Base-by-base conservation (phyloP, 2,888 invertebrate genomes). In the Drosophila flavopinicola region DNA sequence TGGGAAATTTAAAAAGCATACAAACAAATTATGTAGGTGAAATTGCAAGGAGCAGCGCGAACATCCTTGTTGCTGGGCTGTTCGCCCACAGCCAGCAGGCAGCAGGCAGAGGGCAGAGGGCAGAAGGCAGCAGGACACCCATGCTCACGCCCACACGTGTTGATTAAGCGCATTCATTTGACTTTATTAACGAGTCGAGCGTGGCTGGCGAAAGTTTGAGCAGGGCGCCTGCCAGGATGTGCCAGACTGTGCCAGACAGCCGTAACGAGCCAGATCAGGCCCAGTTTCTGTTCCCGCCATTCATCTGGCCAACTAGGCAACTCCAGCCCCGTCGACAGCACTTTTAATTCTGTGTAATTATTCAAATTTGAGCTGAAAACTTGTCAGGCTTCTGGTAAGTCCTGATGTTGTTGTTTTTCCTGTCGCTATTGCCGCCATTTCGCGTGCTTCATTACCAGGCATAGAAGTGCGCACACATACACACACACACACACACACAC, bases 141-240 rank as follows among this genome's bases (percentile, higher is more conserved):
- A 23, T 38, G 15, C 3, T 20, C 23, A 41, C 58, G 42, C 65
- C 58, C 73, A 66, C 60, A 64, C 58, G 74, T 85, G 80, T 83
- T 84, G 80, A 80, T 80, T 85, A 80, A 80, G 86, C 80, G 84
- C 86, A 80, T 85, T 80, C 86, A 85, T 84, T 80, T 83, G 84
- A 85, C 79, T 85, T 84, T 80, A 80, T 80, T 80, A 80, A 83
- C 70, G 61, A 39, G 64, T 60, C 39, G 45, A 58, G 53, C 48
- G 20, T 32, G 24, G 13, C 52, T 52, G 56, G 47, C 15, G 56
- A 75, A 78, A 78, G 75, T 72, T 78, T 63, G 35, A 66, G 67
- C 74, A 13, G 7, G 13, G 11, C 37, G 42, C 24, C 29, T 17
- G 24, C 35, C 42, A 35, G 59, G 27, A 33, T 41, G 59, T 56